Conservation (phyloP, 2,113 vertebrate species). For the Hydrochoerus hydrochaeris region DNA sequence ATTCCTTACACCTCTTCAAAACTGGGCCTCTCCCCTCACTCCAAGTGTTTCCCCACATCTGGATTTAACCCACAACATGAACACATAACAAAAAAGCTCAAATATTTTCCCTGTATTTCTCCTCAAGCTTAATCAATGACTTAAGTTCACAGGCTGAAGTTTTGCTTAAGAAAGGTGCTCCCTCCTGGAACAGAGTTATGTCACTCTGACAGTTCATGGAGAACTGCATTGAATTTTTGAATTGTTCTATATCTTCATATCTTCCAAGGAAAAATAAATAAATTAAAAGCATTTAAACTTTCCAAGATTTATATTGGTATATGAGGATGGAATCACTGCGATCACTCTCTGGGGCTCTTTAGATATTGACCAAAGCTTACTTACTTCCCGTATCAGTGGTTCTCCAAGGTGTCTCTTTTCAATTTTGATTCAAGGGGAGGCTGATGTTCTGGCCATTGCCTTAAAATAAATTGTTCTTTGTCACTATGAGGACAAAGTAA, state of each 20-base stretch:
- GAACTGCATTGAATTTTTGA: neutral
- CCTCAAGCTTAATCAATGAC: neutral
- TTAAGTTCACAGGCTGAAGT: neutral
- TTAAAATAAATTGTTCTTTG: neutral
- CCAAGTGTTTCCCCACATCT: rapidly evolving
- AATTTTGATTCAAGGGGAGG: neutral
- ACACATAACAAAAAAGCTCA: neutral
- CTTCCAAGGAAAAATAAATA: neutral
- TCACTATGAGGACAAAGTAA: neutral
- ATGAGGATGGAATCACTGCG: neutral
- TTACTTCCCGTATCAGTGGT: neutral
- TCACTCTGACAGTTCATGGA: neutral
- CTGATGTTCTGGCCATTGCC: neutral
- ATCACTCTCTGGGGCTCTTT: rapidly evolving
- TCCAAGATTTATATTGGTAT: neutral
- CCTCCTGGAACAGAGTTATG: neutral
- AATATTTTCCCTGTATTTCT: neutral
- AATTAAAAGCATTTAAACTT: neutral
- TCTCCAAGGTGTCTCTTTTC: neutral
- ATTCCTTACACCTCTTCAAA: neutral
- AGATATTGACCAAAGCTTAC: neutral
- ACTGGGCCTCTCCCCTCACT: rapidly evolving
- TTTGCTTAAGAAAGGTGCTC: neutral
- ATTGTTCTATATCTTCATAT: neutral
- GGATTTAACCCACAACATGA: neutral